Conservation (phyloP, 2,797 vertebrate species). For the Acrocephalus scirpaceus region DNA sequence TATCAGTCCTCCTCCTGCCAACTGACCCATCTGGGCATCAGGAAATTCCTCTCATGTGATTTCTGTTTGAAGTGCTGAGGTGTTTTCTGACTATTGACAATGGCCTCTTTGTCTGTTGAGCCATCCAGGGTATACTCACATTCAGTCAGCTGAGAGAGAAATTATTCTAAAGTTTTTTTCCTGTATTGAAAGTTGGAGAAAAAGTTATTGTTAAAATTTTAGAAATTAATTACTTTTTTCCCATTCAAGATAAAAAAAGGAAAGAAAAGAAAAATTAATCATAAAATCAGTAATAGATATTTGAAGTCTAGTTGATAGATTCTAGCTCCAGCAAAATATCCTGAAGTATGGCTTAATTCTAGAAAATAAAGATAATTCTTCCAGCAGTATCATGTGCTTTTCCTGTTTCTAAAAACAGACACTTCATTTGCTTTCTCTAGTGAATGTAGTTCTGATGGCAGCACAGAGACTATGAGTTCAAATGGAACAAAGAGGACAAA, state of each 20-base stretch:
- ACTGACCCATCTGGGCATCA: neutral
- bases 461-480: neutral
- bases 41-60: constrained; percentile 24
- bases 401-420: neutral
- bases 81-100: constrained; percentile 8
- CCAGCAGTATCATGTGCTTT: neutral
- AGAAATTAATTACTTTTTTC: neutral
- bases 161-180: neutral
- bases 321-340: rapidly evolving
- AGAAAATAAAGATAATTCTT: neutral
- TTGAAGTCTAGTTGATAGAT: neutral
- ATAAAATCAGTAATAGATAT: neutral
- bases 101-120: neutral
- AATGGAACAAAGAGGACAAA: neutral
- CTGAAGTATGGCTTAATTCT: neutral
- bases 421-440: neutral
- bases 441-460: neutral
- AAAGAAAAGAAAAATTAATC: neutral
- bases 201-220: neutral
- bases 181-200: neutral
- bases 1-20: neutral
- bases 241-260: neutral
- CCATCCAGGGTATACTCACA: neutral
- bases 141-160: constrained; percentile 7
- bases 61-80: neutral